Evolutionary conservation across 2,888 invertebrate species (phyloP).

Genomic region (Thereva nobilitata): DNA sequence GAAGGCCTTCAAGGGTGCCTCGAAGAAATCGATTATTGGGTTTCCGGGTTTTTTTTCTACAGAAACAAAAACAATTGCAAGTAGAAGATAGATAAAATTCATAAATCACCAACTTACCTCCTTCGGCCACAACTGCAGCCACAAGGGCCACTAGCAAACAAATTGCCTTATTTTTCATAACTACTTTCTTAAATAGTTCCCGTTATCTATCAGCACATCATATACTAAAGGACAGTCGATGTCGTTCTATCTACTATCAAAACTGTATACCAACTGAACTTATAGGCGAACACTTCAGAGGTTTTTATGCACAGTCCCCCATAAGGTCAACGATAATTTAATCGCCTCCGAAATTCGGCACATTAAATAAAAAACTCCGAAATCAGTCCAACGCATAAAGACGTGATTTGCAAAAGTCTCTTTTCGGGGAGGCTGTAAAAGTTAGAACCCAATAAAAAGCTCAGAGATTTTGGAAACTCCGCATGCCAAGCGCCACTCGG

Average conservation of each 20-base stretch:
- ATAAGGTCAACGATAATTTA: slow-evolving; percentile 40
- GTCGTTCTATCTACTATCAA: slow-evolving; percentile 39
- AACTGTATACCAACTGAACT: slow-evolving; percentile 39
- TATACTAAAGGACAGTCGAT: slow-evolving; percentile 4
- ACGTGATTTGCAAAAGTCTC: too few relatives aligned
- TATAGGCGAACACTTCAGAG: slow-evolving; percentile 32
- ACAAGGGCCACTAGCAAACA: background rate
- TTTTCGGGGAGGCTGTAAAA: too few relatives aligned
- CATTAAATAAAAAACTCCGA: too few relatives aligned
- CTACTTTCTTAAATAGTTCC: background rate
- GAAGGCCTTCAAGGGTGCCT: slow-evolving; percentile 39
- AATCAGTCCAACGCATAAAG: too few relatives aligned
- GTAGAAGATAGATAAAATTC: background rate
- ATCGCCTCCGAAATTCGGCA: slow-evolving; percentile 8
- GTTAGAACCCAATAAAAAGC: too few relatives aligned
- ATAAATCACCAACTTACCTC: slow-evolving; percentile 8
- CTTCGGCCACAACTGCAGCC: background rate
- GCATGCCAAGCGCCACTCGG: too few relatives aligned
- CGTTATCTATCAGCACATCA: slow-evolving; percentile 15
- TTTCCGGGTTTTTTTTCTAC: slow-evolving; percentile 19
- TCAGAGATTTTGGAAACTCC: too few relatives aligned
- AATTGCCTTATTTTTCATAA: slow-evolving; percentile 6
- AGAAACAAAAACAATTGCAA: background rate
- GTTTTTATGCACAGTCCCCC: slow-evolving; percentile 34
- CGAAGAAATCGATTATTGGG: slow-evolving; percentile 41